Conservation (phyloP, 2,113 vertebrate species). For the Machaerirhynchus nigripectus region DNA sequence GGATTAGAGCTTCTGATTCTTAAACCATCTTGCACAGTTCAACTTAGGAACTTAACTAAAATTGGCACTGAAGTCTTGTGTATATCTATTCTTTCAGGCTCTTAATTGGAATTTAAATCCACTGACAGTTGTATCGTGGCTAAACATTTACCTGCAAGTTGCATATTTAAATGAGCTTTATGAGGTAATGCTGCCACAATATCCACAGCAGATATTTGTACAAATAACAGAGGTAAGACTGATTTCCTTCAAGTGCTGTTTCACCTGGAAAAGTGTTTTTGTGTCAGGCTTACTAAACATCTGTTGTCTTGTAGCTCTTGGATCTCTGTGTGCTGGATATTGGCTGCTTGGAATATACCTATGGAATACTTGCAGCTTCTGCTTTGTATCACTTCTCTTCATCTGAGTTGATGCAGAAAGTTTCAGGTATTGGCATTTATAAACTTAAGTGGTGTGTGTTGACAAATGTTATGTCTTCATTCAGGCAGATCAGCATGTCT, state of each 20-base stretch:
- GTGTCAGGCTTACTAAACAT: not conserved
- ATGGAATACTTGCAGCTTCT: slow-evolving; percentile 88
- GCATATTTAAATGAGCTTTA: slow-evolving; percentile 82
- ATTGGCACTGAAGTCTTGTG: not conserved
- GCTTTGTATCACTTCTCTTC: slow-evolving; percentile 96
- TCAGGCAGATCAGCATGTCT: not conserved
- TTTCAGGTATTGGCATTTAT: slow-evolving; percentile 81
- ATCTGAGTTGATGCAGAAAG: slow-evolving; percentile 87
- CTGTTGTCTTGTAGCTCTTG: slow-evolving; percentile 76
- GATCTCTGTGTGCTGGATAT: slow-evolving; percentile 91
- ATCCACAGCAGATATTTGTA: slow-evolving; percentile 88
- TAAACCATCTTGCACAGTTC: not conserved
- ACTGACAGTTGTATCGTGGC: slow-evolving; percentile 91
- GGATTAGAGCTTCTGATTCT: not conserved
- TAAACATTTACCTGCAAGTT: slow-evolving; percentile 97
- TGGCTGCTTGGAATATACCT: slow-evolving; percentile 86
- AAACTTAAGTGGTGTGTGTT: not conserved
- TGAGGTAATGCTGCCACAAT: slow-evolving; percentile 85
- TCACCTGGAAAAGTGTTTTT: not conserved
- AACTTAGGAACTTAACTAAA: not conserved
- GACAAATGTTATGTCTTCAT: not conserved
- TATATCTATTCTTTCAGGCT: slow-evolving; percentile 73
- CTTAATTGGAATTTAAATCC: slow-evolving; percentile 93
- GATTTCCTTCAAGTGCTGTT: not conserved
- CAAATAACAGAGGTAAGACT: slow-evolving; percentile 88